Base-by-base conservation (phyloP, 2,113 vertebrate genomes). In the Dolichallabes microphthalmus region DNA sequence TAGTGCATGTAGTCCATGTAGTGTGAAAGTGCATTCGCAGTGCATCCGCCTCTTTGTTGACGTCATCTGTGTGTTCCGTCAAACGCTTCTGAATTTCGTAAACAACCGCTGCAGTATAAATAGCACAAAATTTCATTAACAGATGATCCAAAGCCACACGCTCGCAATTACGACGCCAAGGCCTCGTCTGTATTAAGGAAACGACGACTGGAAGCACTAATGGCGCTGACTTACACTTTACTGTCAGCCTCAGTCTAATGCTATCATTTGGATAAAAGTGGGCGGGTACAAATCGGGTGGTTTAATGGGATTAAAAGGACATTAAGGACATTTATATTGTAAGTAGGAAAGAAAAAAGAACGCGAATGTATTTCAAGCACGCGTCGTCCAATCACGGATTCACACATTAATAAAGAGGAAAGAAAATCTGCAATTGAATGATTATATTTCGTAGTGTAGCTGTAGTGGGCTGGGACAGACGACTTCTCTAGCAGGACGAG, bases 131-230 rank as follows among this genome's bases (percentile, higher is more conserved):
- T 85, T 77, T 32, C 39, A 81, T 86, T 86, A 82, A 52, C 61
- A 88, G 82, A 77, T 71, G 61, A 84, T 74, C 52, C 69, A 45
- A 86, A 81, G 25, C 85, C 82, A 69, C n/a, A 86, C 53, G 52
- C 61, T 45, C 20, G 58, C 85, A 84, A 84, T 86, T 71, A 57
- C 30, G 39, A 85, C 69, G 61, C 53, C 76, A n/a, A 80, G 64
- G n/a, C 32, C n/a, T 76, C 13, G 12, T 84, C 60, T 84, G 81
- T 74, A 81, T 76, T 66, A 69, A 61, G 84, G 87, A 88, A 84
- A 71, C 68, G 35, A 60, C 69, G 69, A 30, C 57, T 27, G 76
- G 55, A 69, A 73, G 63, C 64, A 68, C 45, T 55, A 79, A 79
- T 35, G 58, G 13, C 64, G 45, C 69, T 64, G 58, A 30, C 27